Base-by-base conservation (phyloP, 2,797 vertebrate species). In the Argentina silus region DNA sequence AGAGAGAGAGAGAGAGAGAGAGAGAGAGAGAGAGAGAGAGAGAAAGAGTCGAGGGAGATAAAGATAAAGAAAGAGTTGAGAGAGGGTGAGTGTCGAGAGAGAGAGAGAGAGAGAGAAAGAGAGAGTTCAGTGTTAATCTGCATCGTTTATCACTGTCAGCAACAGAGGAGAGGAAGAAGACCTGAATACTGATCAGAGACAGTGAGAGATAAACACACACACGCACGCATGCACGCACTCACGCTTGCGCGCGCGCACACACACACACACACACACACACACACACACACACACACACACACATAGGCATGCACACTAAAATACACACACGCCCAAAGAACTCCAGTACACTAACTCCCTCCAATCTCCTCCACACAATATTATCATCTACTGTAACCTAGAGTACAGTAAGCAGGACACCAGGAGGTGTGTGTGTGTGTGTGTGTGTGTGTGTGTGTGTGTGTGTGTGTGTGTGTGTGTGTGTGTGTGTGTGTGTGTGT, bases 101-200 rank as follows among this genome's bases (percentile, higher is more conserved):
- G 51, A 57, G 53, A 53, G 51, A 69, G 51, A 70, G 36, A 61
- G 69, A 64, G 11, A 21, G 50, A 65, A 27, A 45, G 70, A 59
- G 36, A 57, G 55, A 69, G 21, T 23, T 78, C 43, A 55, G 77
- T 65, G 84, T 75, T 84, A 81, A 89, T 89, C 87, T 84, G 69
- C 83, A 61, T 78, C 73, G 71, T 84, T 90, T 84, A 87, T 87
- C 86, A 42, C 76, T 75, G 79, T 73, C 83, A 81, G 82, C 36
- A 76, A 81, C 78, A 48, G 71, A 83, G 70, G 79, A 84, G 74
- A 72, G 80, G 80, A 83, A 51, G 82, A 21, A 47, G 21, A 81
- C 81, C 76, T 68, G 86, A 84, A 86, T 85, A 78, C 83, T 76
- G 85, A 86, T 86, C 83, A 86, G 79, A 70, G 69, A 81, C 82